These are phyloP conservation scores for Micronycteris hirsuta DNA, from an alignment of 2,113 vertebrate genomes.

Conservation along the genomic window DNA sequence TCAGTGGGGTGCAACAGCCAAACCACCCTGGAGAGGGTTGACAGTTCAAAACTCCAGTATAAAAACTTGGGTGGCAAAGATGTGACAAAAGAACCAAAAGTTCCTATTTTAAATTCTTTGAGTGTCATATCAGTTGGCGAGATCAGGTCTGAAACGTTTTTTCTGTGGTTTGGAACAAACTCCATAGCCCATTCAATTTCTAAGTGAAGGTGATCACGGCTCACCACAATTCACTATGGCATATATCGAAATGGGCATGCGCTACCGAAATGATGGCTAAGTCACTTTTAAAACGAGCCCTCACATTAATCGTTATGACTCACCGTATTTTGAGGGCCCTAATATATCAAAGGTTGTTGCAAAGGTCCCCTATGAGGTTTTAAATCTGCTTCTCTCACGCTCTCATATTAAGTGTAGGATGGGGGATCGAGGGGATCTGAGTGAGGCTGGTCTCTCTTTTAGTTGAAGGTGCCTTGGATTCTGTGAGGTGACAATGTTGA, in stretches of 20 bases:
- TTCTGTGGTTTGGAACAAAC: slow-evolving; percentile 3
- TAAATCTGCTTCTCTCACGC: neutral
- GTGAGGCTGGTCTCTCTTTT: neutral
- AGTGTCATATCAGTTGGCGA: neutral
- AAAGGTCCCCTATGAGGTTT: neutral
- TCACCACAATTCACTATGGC: neutral
- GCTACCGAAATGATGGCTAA: neutral
- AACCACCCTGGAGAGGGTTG: neutral
- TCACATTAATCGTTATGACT: neutral
- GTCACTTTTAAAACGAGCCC: slow-evolving; percentile 26
- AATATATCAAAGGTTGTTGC: neutral
- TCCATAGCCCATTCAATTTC: neutral
- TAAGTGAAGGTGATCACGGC: slow-evolving; percentile 32
- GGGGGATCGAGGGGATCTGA: neutral
- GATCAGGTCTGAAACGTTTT: slow-evolving; percentile 7
- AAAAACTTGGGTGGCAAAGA: neutral
- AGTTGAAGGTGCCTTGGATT: neutral
- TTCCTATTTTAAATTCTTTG: neutral
- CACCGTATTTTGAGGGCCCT: neutral
- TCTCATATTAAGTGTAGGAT: neutral
- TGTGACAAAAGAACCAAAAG: neutral
- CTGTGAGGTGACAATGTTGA: neutral
- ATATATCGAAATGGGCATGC: neutral
- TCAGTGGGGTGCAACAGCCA: slow-evolving; percentile 31
- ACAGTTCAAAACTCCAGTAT: slow-evolving; percentile 22